Conservation (phyloP, 2,797 vertebrate genomes). For the Darevskia mixta region DNA sequence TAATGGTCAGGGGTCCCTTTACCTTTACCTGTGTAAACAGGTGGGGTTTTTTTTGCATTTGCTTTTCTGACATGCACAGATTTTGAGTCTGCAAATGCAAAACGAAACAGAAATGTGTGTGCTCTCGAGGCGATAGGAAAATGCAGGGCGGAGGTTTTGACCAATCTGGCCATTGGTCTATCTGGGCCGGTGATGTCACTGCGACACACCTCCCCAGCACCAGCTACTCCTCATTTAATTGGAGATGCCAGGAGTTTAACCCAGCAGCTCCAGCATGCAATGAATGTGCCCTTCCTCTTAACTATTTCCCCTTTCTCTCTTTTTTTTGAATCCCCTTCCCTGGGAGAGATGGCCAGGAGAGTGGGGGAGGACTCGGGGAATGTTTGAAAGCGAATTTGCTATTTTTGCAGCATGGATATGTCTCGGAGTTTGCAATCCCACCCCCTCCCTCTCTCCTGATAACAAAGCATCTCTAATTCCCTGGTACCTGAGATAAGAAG, state of each 20-base stretch:
- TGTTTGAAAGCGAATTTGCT: conserved; percentile 1
- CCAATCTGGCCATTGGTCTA: background rate
- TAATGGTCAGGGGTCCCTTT: too few relatives aligned
- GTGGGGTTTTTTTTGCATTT: too few relatives aligned
- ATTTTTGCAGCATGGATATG: background rate
- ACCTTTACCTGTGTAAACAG: too few relatives aligned
- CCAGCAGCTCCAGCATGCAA: background rate
- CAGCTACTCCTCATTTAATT: background rate
- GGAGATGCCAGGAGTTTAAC: too few relatives aligned
- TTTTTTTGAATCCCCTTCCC: background rate
- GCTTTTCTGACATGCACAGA: background rate
- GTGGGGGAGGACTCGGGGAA: background rate
- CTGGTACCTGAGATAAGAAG: conserved; percentile 8
- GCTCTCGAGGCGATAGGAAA: background rate
- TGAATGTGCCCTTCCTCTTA: background rate
- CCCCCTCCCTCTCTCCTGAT: background rate
- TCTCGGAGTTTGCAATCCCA: background rate
- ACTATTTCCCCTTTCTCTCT: background rate
- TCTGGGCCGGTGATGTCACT: background rate
- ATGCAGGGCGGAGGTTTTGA: background rate
- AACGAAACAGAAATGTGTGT: background rate
- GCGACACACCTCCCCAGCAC: too few relatives aligned
- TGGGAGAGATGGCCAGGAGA: background rate
- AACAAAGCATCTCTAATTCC: background rate
- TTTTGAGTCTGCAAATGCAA: background rate